Percentiles rank a stretch among this genome's conserved stretches.
These are phyloP conservation scores for Myotis lucifugus DNA, from an alignment of 2,113 vertebrate genomes.

Conservation along the genomic window DNA sequence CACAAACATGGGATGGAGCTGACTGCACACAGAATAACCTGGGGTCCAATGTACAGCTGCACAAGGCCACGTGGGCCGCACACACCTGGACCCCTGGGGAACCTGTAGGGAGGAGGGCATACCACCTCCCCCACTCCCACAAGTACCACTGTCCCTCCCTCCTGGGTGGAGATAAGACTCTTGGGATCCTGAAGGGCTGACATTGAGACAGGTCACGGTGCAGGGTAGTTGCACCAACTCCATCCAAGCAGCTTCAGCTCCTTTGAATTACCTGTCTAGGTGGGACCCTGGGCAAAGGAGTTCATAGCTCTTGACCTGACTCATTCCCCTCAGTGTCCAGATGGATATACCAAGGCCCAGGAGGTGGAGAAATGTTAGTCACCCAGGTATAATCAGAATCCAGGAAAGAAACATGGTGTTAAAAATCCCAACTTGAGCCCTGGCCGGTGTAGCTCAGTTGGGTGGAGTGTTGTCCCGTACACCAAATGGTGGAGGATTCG, in stretches of 20 bases:
- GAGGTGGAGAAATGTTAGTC: background rate
- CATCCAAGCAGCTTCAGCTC: background rate
- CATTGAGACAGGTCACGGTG: background rate
- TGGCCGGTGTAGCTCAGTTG: background rate
- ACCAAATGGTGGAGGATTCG: background rate
- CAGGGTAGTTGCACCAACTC: background rate
- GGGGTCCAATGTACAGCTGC: background rate
- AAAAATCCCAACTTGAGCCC: background rate
- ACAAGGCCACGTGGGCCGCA: background rate
- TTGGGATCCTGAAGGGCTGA: background rate
- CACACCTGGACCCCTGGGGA: background rate
- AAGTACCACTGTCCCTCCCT: background rate
- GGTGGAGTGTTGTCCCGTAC: background rate
- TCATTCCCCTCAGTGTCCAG: background rate
- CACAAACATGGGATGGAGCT: background rate
- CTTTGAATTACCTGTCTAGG: background rate
- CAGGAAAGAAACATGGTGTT: background rate
- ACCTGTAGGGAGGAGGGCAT: background rate
- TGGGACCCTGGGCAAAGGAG: background rate
- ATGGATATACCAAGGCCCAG: background rate
- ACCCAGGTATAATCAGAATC: background rate
- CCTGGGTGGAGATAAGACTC: background rate
- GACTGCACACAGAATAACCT: background rate
- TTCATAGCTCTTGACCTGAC: background rate
- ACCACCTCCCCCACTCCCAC: background rate